Base-by-base conservation (phyloP, 2,888 invertebrate species). In the Sinelater perroti region DNA sequence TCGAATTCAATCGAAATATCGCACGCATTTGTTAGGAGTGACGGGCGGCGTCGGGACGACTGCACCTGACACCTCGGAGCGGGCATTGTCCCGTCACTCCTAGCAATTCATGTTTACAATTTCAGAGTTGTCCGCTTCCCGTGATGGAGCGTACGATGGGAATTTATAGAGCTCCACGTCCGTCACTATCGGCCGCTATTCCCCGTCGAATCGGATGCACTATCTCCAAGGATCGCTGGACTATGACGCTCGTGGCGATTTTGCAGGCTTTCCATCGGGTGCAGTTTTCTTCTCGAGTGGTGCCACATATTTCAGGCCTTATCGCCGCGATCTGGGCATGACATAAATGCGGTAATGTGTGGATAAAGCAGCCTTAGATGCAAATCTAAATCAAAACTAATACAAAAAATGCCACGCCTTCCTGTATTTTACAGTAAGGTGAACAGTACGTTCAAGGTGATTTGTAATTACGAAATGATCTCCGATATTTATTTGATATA, bases 31-130 rank as follows among this genome's bases (percentile, higher is more conserved):
- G 71, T 72, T 70, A 67, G 65, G 62, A 61, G 60, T 56, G 55
- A 62, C 58, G 59, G 55, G 47, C 47, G 56, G 62, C 61, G 56
- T 60, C 64, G 58, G 61, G 61, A 56, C 60, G 65, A 63, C 66
- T 67, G 67, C 70, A 70, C 66, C 69, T 72, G 71, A 72, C 72
- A 70, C 72, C 68, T 70, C 67, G 57, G 66, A 66, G 67, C 64
- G 67, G 62, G 67, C 71, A 72, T 72, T 72, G 71, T 72, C 65
- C 69, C 67, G 69, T 70, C 70, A 65, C 69, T 60, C 61, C 64
- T 62, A 66, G 66, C 70, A 68, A 70, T 69, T 70, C 68, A 66
- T 69, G 71, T 69, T 67, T 65, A 68, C 70, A 68, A 67, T 70
- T 68, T 70, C 65, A 64, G 65, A 66, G 62, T 55, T 60, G 56